Evolutionary conservation across 2,113 vertebrate species (phyloP).

Genomic region (Monarcha castaneiventris): DNA sequence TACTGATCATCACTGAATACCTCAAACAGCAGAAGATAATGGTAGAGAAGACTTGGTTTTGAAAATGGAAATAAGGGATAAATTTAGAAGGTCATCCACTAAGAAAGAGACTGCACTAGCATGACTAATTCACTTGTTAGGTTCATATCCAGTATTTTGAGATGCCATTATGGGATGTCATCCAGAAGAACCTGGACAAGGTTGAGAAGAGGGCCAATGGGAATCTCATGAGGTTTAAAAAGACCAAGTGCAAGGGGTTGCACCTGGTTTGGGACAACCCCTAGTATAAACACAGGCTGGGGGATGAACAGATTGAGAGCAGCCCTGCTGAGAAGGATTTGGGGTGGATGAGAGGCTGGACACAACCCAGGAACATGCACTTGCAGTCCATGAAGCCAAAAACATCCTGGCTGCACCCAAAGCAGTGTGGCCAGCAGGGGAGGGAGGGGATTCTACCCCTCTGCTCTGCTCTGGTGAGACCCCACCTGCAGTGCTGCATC

Average conservation of each 20-base stretch:
- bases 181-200: background rate
- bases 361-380: no score
- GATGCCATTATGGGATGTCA: background rate
- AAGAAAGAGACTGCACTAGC: background rate
- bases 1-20: background rate
- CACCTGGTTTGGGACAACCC: background rate
- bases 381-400: no score
- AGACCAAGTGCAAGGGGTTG: background rate
- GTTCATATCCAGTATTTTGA: background rate
- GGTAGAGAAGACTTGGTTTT: background rate
- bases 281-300: no score
- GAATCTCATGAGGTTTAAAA: background rate
- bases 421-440: background rate
- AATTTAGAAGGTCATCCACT: background rate
- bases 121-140: background rate
- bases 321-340: background rate
- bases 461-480: background rate
- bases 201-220: background rate
- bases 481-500: background rate
- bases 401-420: background rate
- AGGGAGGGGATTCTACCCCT: background rate
- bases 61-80: background rate
- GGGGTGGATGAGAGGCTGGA: background rate
- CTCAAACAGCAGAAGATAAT: background rate
- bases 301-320: background rate